A percentile compares a stretch with the other conserved stretches of the same genome.
phyloP scores from a whole-genome alignment of 64 coral and sea anemone species.

The Pachyseris speciosa region DNA sequence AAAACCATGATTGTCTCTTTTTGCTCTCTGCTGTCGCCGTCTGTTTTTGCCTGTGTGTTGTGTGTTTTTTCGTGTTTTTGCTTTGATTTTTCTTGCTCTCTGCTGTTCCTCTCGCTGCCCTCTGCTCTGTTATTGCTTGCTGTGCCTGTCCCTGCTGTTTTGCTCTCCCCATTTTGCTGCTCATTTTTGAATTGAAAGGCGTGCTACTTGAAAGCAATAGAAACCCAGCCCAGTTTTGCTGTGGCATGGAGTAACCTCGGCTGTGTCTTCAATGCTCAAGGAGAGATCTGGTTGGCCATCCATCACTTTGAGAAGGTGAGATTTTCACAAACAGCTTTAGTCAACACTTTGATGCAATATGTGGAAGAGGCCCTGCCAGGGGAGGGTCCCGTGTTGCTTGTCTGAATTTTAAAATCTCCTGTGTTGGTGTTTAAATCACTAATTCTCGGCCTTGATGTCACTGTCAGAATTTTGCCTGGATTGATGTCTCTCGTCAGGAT shows the following conservation, averaged over 20 bases:
- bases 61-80: constrained; percentile 85
- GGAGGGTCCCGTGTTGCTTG: too few relatives aligned
- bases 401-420: too few relatives aligned
- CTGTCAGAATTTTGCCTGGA: too few relatives aligned
- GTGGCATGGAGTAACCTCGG: constrained; percentile 99
- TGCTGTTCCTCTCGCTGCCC: constrained; percentile 60
- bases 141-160: constrained; percentile 62
- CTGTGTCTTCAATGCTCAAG: constrained; percentile 99
- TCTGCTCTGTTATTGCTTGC: constrained; percentile 69
- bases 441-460: too few relatives aligned
- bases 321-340: background rate
- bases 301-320: constrained; percentile 99
- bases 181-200: constrained; percentile 92
- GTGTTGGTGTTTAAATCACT: too few relatives aligned
- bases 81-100: constrained; percentile 71
- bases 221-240: constrained; percentile 99
- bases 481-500: too few relatives aligned
- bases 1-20: constrained; percentile 99
- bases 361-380: too few relatives aligned
- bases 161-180: constrained; percentile 87
- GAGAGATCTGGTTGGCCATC: constrained; percentile 99
- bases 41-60: constrained; percentile 55
- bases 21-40: constrained; percentile 97
- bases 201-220: constrained; percentile 99
- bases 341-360: too few relatives aligned